These are phyloP conservation scores for Euglossa dilemma DNA, from an alignment of 1,140 invertebrate genomes.

Conservation along the genomic window DNA sequence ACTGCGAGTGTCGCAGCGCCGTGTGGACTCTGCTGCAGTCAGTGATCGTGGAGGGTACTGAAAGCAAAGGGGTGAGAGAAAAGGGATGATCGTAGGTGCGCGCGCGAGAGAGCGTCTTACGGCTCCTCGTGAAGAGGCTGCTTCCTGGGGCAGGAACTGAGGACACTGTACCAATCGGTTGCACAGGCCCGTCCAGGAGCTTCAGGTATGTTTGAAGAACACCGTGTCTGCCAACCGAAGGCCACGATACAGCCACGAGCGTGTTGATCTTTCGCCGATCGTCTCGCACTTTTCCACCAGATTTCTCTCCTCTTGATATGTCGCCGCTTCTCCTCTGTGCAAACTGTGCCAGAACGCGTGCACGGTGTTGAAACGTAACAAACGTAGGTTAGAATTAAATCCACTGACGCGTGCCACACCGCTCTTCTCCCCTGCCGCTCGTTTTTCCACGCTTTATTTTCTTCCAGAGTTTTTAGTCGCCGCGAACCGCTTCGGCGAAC, in stretches of 20 bases:
- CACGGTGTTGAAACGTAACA: no score
- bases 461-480: conserved; percentile 10
- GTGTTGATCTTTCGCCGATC: no score
- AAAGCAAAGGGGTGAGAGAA: conserved; percentile 23
- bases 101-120: conserved; percentile 15
- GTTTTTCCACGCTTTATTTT: neutral
- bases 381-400: conserved; percentile 1
- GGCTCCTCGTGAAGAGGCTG: neutral
- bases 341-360: no score
- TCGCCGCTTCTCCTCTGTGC: no score
- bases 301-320: no score
- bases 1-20: conserved; percentile 51
- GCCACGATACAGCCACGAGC: no score
- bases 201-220: conserved; percentile 38
- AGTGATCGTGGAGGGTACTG: conserved; percentile 35
- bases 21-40: conserved; percentile 48
- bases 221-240: neutral
- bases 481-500: neutral
- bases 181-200: neutral
- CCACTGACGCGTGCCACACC: neutral
- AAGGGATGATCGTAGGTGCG: conserved; percentile 43
- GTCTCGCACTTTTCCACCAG: no score
- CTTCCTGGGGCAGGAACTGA: conserved; percentile 11
- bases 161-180: neutral
- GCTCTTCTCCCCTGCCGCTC: no score